A percentile compares a stretch with the other conserved stretches of the same genome.
Evolutionary conservation across 2,113 vertebrate species (phyloP).

Genomic region (Sporophila hypoxantha): DNA sequence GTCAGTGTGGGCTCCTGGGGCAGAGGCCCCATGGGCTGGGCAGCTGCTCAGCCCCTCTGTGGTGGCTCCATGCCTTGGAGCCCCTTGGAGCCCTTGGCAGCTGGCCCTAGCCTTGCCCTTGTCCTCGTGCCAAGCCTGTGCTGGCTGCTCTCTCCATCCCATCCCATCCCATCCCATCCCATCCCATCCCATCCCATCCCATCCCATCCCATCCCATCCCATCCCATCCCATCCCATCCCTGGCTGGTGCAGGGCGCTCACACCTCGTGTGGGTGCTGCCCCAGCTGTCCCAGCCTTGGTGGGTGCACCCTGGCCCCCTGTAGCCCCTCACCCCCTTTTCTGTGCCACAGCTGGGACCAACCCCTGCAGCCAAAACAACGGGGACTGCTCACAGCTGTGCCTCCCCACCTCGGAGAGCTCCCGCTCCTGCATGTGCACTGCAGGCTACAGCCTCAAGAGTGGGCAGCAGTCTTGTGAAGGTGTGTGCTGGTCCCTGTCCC

Average conservation of each 20-base stretch:
- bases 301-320: fast-evolving
- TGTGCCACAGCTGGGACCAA: slow-evolving; percentile 68
- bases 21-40: not conserved
- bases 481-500: not conserved
- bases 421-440: slow-evolving; percentile 95
- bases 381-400: slow-evolving; percentile 94
- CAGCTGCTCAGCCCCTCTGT: fast-evolving
- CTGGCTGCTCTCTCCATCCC: no score
- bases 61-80: not conserved
- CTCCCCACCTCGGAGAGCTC: slow-evolving; percentile 84
- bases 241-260: not conserved
- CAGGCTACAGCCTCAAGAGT: slow-evolving; percentile 89
- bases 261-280: fast-evolving
- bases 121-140: fast-evolving
- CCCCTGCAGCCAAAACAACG: slow-evolving; percentile 89
- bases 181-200: no score
- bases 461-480: slow-evolving; percentile 94
- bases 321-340: not conserved
- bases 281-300: fast-evolving
- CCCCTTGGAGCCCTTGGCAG: no score
- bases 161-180: no score
- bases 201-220: no score
- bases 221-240: no score
- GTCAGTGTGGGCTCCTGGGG: not conserved
- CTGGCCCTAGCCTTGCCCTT: not conserved